Evolutionary conservation across 92 coral and sea anemone species (phyloP).

Genomic region (Bergia sp.): DNA sequence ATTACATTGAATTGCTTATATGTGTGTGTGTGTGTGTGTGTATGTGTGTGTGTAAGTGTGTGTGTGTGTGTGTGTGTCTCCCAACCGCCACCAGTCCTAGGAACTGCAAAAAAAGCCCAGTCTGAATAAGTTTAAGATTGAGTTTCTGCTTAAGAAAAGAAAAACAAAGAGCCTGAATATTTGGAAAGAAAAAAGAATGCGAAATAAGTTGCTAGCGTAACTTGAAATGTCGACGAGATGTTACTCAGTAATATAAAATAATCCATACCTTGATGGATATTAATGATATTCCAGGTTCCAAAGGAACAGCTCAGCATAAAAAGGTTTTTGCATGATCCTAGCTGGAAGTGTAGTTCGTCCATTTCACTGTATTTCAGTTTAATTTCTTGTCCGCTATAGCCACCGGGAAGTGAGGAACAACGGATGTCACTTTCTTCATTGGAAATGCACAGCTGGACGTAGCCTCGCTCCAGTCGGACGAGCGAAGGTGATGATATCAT

Average conservation of each 20-base stretch:
- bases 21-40: no score
- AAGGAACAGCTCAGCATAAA: background rate
- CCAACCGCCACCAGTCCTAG: no score
- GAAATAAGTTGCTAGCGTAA: background rate
- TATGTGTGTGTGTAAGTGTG: no score
- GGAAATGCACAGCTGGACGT: background rate
- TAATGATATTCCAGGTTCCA: background rate
- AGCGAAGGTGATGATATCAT: background rate
- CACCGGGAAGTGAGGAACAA: slow-evolving; percentile 5
- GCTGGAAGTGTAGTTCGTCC: slow-evolving; percentile 1
- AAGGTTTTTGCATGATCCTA: slow-evolving; percentile 8
- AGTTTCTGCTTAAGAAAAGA: no score
- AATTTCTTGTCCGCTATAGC: slow-evolving; percentile 23
- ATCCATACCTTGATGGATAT: background rate
- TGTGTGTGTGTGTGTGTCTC: no score
- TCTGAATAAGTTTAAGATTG: no score
- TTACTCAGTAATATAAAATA: background rate
- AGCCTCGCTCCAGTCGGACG: background rate
- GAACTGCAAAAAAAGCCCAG: no score
- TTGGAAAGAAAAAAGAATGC: no score
- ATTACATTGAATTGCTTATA: no score
- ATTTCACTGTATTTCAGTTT: background rate
- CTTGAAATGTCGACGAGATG: background rate
- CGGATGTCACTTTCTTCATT: background rate
- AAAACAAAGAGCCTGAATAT: no score